These are phyloP conservation scores for Sebastes glaucus DNA, from an alignment of 2,797 vertebrate species.

Conservation along the genomic window DNA sequence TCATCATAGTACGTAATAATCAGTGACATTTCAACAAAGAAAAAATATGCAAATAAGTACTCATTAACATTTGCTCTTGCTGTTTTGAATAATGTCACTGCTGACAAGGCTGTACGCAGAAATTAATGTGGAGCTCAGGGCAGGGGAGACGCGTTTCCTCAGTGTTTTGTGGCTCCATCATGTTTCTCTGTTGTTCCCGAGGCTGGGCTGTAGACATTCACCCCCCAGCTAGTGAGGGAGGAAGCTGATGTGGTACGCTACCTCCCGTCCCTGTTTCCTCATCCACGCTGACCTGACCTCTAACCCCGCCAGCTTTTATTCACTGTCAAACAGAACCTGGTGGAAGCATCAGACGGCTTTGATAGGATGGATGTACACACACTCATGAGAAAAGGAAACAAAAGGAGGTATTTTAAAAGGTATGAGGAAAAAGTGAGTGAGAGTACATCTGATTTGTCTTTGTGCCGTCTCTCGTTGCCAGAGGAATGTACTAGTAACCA, in stretches of 20 bases:
- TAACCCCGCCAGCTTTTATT: conserved; percentile 77
- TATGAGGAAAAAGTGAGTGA: conserved; percentile 25
- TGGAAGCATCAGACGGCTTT: conserved; percentile 63
- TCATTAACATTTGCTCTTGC: conserved; percentile 99
- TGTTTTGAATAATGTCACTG: conserved; percentile 98
- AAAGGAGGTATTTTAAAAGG: conserved; percentile 61
- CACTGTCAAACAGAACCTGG: conserved; percentile 61
- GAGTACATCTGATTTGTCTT: conserved; percentile 56
- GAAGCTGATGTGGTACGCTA: conserved; percentile 69
- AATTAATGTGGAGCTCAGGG: conserved; percentile 96
- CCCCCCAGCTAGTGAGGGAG: conserved; percentile 69
- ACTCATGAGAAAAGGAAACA: conserved; percentile 58
- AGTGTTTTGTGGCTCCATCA: conserved; percentile 86
- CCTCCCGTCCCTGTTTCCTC: conserved; percentile 64
- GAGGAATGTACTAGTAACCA: conserved; percentile 28
- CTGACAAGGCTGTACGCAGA: conserved; percentile 97
- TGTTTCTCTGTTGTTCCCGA: conserved; percentile 77
- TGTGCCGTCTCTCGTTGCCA: conserved; percentile 40
- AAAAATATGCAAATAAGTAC: conserved; percentile 99
- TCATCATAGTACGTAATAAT: conserved; percentile 99
- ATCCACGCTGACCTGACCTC: conserved; percentile 58
- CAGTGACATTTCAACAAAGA: conserved; percentile 99
- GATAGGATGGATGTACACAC: conserved; percentile 49
- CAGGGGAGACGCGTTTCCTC: conserved; percentile 82
- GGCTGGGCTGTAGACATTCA: conserved; percentile 80